Base-by-base conservation (phyloP, 2,797 vertebrate species). In the Valencia hispanica region DNA sequence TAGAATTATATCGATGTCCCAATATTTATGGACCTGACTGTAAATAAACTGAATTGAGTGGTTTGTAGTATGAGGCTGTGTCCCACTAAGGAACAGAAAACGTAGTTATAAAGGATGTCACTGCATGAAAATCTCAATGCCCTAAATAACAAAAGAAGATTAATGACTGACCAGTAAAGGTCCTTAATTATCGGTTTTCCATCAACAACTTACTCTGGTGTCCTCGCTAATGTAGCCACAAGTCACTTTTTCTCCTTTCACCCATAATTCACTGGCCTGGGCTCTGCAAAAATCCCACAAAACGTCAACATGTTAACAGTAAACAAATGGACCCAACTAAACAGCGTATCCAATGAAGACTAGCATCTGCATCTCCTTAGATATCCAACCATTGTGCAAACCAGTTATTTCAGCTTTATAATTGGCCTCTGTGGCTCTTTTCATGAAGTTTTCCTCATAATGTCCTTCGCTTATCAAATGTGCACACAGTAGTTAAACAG, bases 211-310 rank as follows among this genome's bases (percentile, higher is more conserved):
- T 89, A 99, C 98, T 95, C 98, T 93, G 0, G 96, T 97, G 77
- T 98, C 97, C 90, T 99, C 98, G 80, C 97, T 98, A 94, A 99
- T 99, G 91, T 98, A 99, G 25, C 98, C 98, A 92, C 98, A 99
- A 39, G 98, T 99, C 81, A 99, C 98, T 84, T 99, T 99, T 91
- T 99, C 98, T 78, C 97, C 98, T 90, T 98, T 98, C 20, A 99
- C 97, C 98, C 98, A 99, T 8, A 99, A 94, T 72, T 99, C 98
- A 89, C 98, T 98, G 75, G 97, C 96, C 91, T 99, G 98, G 0
- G 98, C 97, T 93, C 98, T 99, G 79, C 3, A 93, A 81, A 74
- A 69, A 7, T n/a, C 20, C 32, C 32, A 5, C 2, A 55, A 57
- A 72, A 8, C 27, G 3, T n/a, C 4, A 47, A 72, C n/a, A 57